Conservation (phyloP, 2,888 invertebrate species). For the Coecobrya sp. region DNA sequence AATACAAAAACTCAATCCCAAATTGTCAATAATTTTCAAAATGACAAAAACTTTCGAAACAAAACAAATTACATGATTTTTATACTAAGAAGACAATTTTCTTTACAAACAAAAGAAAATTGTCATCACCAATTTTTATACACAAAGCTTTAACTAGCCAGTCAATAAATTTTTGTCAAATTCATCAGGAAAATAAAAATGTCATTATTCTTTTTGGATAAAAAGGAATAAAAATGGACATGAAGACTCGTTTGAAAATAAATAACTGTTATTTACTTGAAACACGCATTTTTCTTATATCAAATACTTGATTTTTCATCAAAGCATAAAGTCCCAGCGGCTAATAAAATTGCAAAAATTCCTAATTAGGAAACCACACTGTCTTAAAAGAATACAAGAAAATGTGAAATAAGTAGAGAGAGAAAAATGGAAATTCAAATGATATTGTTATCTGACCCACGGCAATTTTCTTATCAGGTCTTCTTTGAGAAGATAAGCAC, state of each 20-base stretch:
- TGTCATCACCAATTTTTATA: slow-evolving; percentile 17
- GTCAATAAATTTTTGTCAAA: background rate
- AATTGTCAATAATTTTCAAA: no score
- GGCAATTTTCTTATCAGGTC: background rate
- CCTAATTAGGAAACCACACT: slow-evolving; percentile 61
- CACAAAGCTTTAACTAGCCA: slow-evolving; percentile 52
- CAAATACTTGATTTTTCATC: background rate
- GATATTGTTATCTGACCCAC: slow-evolving; percentile 7
- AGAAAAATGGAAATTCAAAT: slow-evolving; percentile 38
- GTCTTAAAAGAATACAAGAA: background rate
- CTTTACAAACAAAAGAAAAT: no score
- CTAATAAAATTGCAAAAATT: slow-evolving; percentile 48
- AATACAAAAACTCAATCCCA: no score
- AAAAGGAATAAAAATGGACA: background rate
- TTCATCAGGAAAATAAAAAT: background rate
- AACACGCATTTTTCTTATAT: background rate
- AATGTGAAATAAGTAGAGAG: no score
- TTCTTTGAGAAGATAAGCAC: no score
- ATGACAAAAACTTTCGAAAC: no score
- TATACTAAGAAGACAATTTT: no score
- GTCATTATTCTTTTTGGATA: slow-evolving; percentile 5
- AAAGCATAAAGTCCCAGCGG: background rate
- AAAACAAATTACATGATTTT: no score
- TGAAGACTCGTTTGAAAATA: no score
- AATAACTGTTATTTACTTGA: no score